A percentile compares a stretch with the other conserved stretches of the same genome.
These are phyloP conservation scores for Limnephilus marmoratus DNA, from an alignment of 2,888 invertebrate genomes.

Conservation along the genomic window DNA sequence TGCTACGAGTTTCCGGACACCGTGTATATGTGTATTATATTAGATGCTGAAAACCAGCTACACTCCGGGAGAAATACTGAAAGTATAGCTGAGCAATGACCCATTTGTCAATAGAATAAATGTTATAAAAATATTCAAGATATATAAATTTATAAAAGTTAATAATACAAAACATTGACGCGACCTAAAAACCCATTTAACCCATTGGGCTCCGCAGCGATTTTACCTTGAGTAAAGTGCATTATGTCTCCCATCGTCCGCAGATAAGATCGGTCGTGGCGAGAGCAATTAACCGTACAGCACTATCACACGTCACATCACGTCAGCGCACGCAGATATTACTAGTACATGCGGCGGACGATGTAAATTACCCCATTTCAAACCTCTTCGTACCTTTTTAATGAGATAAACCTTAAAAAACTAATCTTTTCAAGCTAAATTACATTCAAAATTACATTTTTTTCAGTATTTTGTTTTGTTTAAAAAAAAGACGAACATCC, in stretches of 20 bases:
- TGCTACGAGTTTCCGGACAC: no score
- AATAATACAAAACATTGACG: background rate
- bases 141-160: no score
- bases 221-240: slow-evolving; percentile 39
- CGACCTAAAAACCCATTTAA: slow-evolving; percentile 45
- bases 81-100: no score
- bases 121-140: no score
- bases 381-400: background rate
- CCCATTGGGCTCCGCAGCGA: background rate
- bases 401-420: background rate
- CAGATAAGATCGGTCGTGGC: slow-evolving; percentile 47
- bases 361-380: slow-evolving; percentile 19
- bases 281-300: slow-evolving; percentile 47
- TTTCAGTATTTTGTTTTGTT: background rate
- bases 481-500: no score
- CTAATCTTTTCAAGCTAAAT: background rate
- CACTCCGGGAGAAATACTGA: no score
- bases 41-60: no score
- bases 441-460: background rate
- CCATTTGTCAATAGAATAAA: no score
- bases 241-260: slow-evolving; percentile 49
- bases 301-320: slow-evolving; percentile 55
- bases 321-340: slow-evolving; percentile 35
- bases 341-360: background rate
- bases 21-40: no score